Conservation (phyloP, 2,888 invertebrate genomes). For the Melanostoma mellinum region DNA sequence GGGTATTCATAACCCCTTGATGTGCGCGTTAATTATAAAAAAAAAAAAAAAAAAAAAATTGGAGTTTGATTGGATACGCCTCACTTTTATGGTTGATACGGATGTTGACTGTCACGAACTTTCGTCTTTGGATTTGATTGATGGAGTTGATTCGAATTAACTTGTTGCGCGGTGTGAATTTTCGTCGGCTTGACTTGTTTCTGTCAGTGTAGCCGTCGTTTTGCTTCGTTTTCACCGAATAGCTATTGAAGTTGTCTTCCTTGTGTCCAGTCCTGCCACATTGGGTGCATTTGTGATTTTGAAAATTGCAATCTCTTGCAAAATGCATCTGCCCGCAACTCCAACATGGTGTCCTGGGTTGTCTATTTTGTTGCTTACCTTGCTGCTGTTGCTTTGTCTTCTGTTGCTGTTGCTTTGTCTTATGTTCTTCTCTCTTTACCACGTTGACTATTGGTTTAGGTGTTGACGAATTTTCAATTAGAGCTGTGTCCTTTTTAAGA, state of each 20-base stretch:
- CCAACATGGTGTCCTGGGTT: neutral
- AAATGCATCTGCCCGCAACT: constrained; percentile 6
- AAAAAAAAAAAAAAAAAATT: too few relatives aligned
- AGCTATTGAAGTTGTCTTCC: constrained; percentile 1
- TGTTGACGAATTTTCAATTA: constrained; percentile 7
- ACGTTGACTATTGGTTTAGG: neutral
- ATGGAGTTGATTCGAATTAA: too few relatives aligned
- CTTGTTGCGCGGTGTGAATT: neutral
- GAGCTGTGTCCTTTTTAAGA: constrained; percentile 19
- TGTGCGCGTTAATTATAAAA: too few relatives aligned
- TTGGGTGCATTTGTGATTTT: neutral
- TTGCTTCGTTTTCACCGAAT: neutral
- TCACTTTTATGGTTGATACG: too few relatives aligned
- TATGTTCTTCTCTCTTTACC: neutral
- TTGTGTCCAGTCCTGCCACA: constrained; percentile 14
- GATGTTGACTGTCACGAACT: too few relatives aligned
- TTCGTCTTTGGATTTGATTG: too few relatives aligned
- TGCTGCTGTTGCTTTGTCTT: neutral
- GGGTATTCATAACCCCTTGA: too few relatives aligned
- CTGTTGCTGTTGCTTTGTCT: neutral
- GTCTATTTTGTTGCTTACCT: neutral
- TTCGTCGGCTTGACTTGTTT: neutral
- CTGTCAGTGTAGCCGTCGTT: too few relatives aligned
- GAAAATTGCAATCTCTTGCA: neutral
- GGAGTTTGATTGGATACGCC: too few relatives aligned